A percentile compares a stretch with the other conserved stretches of the same genome.
These are phyloP conservation scores for Lemur catta DNA, from an alignment of 2,797 vertebrate species.

Conservation along the genomic window DNA sequence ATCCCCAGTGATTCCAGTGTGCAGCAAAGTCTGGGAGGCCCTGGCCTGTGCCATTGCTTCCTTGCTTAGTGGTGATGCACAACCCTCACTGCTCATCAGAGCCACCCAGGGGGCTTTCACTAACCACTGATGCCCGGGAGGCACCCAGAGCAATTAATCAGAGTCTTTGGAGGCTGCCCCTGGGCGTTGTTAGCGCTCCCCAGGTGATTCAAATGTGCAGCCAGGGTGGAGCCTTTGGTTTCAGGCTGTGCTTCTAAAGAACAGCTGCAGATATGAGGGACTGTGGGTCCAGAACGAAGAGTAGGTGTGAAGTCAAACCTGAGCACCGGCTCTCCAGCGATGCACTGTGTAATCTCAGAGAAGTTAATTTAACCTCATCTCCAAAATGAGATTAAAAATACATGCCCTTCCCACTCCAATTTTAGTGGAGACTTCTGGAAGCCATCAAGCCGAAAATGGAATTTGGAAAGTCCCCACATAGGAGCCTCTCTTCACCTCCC, in stretches of 20 bases:
- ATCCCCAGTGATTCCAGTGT: neutral
- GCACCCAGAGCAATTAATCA: constrained; percentile 22
- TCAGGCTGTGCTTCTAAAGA: neutral
- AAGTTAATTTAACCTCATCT: neutral
- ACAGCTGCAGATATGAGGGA: neutral
- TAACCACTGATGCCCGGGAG: neutral
- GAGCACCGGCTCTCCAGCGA: neutral
- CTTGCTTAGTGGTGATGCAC: neutral
- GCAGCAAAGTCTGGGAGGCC: neutral
- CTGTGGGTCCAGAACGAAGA: neutral
- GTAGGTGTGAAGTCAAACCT: neutral
- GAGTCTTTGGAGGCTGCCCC: neutral
- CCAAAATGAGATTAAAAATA: neutral
- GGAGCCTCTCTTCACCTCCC: neutral
- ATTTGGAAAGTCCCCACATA: neutral
- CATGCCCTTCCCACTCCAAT: neutral
- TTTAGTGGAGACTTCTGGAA: neutral
- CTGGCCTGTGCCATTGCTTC: neutral
- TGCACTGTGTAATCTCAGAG: neutral
- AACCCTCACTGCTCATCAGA: neutral
- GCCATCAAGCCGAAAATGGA: neutral
- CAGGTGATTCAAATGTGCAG: neutral
- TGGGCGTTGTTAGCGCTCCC: neutral
- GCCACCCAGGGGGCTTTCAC: neutral
- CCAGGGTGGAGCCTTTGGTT: neutral